Conservation (phyloP, 1,140 invertebrate species). For the Drosophila pseudoananassae region DNA sequence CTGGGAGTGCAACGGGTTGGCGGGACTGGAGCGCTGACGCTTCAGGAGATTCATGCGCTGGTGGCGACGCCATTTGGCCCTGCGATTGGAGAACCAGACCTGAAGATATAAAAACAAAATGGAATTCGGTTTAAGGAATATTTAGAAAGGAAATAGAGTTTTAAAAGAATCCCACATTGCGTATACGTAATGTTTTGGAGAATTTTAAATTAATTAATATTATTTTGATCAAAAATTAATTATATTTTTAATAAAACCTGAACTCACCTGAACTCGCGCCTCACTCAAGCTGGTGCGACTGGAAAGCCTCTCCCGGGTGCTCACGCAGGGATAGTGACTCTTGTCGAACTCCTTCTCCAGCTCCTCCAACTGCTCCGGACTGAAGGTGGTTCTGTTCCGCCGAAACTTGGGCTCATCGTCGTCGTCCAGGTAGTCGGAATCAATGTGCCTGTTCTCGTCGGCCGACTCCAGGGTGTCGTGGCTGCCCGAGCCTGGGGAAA, state of each 20-base stretch:
- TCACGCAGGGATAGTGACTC: conserved; percentile 97
- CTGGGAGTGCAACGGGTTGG: conserved; percentile 72
- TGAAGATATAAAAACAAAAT: conserved; percentile 70
- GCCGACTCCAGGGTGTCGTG: conserved; percentile 83
- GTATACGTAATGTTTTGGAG: too few species aligned
- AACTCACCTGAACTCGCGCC: conserved; percentile 95
- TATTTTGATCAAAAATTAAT: too few species aligned
- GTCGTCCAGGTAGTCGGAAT: conserved; percentile 89
- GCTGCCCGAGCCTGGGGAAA: conserved; percentile 80
- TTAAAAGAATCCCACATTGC: too few species aligned
- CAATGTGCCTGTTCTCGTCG: conserved; percentile 84
- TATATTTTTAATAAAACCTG: not conserved
- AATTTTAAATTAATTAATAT: too few species aligned
- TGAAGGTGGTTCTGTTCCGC: conserved; percentile 96
- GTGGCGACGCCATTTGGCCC: conserved; percentile 97
- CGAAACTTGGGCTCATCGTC: conserved; percentile 96
- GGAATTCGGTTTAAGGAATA: not conserved
- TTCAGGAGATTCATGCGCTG: conserved; percentile 97
- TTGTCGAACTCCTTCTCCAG: conserved; percentile 98
- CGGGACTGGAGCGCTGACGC: conserved; percentile 86
- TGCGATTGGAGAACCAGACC: conserved; percentile 99
- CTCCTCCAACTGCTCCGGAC: conserved; percentile 96
- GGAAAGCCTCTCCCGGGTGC: conserved; percentile 94
- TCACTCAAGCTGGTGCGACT: conserved; percentile 97
- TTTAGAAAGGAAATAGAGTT: too few species aligned